A percentile compares a stretch with the other conserved stretches of the same genome.
Evolutionary conservation across 2,888 invertebrate species (phyloP).

Genomic region (Gymnocheta viridis): DNA sequence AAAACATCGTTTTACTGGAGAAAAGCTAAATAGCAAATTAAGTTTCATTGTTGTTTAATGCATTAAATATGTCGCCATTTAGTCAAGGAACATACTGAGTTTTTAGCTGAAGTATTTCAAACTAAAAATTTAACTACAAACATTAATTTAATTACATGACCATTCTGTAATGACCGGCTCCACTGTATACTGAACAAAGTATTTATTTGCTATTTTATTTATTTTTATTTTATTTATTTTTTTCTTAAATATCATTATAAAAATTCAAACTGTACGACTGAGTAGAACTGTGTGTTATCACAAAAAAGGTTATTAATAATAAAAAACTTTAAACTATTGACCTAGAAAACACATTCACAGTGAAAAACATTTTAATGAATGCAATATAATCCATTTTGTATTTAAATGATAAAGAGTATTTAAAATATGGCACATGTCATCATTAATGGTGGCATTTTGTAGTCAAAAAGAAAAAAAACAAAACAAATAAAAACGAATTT

Average conservation of each 20-base stretch:
- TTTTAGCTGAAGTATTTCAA: too few species aligned
- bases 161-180: neutral
- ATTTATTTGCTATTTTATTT: constrained; percentile 9
- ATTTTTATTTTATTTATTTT: constrained; percentile 9
- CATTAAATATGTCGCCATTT: too few species aligned
- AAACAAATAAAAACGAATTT: neutral
- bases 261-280: constrained; percentile 48
- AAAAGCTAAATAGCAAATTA: too few species aligned
- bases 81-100: too few species aligned
- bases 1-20: too few species aligned
- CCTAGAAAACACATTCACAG: constrained; percentile 49
- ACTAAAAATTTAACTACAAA: too few species aligned
- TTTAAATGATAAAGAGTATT: constrained; percentile 50
- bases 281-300: constrained; percentile 16
- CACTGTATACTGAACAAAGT: neutral
- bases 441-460: constrained; percentile 51
- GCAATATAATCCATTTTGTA: constrained; percentile 54
- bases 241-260: constrained; percentile 2
- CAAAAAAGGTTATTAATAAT: constrained; percentile 57
- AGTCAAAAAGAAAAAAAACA: neutral
- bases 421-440: constrained; percentile 61
- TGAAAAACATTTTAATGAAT: constrained; percentile 44
- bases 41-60: too few species aligned
- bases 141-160: too few species aligned
- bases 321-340: constrained; percentile 66